Evolutionary conservation across 2,888 invertebrate species (phyloP).

Genomic region (Athripsodes cinereus): DNA sequence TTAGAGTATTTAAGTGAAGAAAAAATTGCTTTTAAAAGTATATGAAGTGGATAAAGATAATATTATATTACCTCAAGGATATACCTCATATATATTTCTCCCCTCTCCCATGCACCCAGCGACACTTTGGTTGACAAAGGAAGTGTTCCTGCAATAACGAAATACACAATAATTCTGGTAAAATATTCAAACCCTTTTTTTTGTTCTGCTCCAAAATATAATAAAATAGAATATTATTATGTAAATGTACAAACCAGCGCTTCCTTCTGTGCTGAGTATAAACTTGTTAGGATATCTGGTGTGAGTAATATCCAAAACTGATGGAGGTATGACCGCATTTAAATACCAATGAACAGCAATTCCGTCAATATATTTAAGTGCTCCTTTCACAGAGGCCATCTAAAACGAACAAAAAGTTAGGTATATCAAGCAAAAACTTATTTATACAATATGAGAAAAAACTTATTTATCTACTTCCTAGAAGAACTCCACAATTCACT

Average conservation of each 20-base stretch:
- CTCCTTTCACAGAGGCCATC: slow-evolving; percentile 50
- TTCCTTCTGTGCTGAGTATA: slow-evolving; percentile 76
- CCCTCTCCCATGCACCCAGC: slow-evolving; percentile 73
- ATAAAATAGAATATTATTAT: slow-evolving; percentile 34
- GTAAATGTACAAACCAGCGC: slow-evolving; percentile 47
- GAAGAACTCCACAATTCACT: no score
- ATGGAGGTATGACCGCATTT: slow-evolving; percentile 53
- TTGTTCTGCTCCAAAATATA: no score
- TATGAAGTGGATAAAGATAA: no score
- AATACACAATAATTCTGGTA: no score
- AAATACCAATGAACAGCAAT: slow-evolving; percentile 81
- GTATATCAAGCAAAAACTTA: no score
- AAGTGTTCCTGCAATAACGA: slow-evolving; percentile 44
- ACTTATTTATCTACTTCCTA: no score
- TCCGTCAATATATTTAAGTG: slow-evolving; percentile 62
- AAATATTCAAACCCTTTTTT: no score
- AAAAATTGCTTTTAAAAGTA: no score
- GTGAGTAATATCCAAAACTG: slow-evolving; percentile 54
- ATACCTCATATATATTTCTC: slow-evolving; percentile 56
- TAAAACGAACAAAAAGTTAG: slow-evolving; percentile 34
- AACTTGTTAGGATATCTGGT: slow-evolving; percentile 60
- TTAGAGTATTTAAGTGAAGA: no score
- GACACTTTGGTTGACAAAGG: slow-evolving; percentile 49
- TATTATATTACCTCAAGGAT: slow-evolving; percentile 65
- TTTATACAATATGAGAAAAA: no score